A percentile compares a stretch with the other conserved stretches of the same genome.
phyloP scores from a whole-genome alignment of 30 jellyfish, hydroid and myxozoan species.

The Phacellophora camtschatica region DNA sequence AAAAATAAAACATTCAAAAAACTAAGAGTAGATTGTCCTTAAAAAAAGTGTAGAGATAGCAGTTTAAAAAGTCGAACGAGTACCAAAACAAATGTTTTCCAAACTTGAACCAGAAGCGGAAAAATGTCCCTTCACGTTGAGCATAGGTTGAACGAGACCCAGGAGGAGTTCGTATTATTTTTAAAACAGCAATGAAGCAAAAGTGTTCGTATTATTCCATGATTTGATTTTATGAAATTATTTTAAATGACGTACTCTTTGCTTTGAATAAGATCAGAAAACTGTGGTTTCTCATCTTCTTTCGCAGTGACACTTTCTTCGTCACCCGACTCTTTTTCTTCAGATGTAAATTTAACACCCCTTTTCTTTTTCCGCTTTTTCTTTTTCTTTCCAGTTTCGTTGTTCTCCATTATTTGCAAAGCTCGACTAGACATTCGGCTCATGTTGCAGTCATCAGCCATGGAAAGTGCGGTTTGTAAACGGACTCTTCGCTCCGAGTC shows the following conservation, averaged over 20 bases:
- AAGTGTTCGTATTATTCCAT: no score
- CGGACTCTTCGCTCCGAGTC: constrained; percentile 74
- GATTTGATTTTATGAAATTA: no score
- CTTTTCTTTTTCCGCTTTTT: constrained; percentile 49
- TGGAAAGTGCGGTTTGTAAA: constrained; percentile 67
- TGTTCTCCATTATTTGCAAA: constrained; percentile 14
- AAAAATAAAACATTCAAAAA: no score
- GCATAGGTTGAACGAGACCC: no score
- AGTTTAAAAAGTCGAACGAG: no score
- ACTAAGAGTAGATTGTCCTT: no score
- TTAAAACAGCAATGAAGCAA: no score
- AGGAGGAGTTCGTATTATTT: no score
- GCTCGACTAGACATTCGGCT: constrained; percentile 54
- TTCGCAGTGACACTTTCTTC: background rate
- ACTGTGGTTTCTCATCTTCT: constrained; percentile 49
- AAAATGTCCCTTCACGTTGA: no score
- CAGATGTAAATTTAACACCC: constrained; percentile 39
- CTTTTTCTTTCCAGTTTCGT: constrained; percentile 38
- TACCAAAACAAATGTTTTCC: no score
- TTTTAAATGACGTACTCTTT: constrained; percentile 42
- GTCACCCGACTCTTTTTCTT: constrained; percentile 35
- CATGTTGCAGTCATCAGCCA: constrained; percentile 75
- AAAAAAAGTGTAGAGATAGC: no score
- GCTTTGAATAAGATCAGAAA: constrained; percentile 45
- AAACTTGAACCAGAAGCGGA: no score